Evolutionary conservation across 23 tunicate species (phyloP).

Genomic region (Ciona savignyi): DNA sequence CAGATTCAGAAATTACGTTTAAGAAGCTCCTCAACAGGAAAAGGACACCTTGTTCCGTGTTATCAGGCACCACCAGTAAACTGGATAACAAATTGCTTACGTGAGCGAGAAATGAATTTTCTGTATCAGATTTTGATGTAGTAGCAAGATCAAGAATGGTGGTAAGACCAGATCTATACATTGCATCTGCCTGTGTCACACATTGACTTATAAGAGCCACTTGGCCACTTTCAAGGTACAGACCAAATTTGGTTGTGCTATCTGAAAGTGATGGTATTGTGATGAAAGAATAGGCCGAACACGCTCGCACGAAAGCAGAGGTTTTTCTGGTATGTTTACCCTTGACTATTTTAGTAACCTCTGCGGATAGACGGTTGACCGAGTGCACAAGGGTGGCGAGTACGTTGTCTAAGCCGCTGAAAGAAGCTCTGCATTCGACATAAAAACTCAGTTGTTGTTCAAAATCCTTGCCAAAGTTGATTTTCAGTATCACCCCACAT

Average conservation of each 20-base stretch:
- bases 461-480: conserved; percentile 83
- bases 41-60: conserved; percentile 81
- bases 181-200: conserved; percentile 91
- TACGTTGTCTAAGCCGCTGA: conserved; percentile 59
- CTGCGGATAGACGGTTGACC: conserved; percentile 69
- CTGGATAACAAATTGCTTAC: conserved; percentile 61
- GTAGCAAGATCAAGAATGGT: conserved; percentile 42
- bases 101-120: conserved; percentile 6
- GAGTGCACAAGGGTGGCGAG: conserved; percentile 56
- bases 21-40: conserved; percentile 66
- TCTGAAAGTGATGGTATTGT: conserved; percentile 76
- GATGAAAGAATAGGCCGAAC: conserved; percentile 78
- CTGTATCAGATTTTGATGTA: conserved; percentile 9
- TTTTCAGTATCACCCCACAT: conserved; percentile 55
- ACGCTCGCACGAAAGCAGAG: conserved; percentile 79
- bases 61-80: conserved; percentile 61
- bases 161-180: conserved; percentile 56
- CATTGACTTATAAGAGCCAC: conserved; percentile 82
- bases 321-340: conserved; percentile 88
- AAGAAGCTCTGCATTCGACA: conserved; percentile 80
- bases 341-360: conserved; percentile 50
- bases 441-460: conserved; percentile 91
- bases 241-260: conserved; percentile 18
- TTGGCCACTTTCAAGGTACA: conserved; percentile 75
- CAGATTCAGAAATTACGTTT: conserved; percentile 51